Percentiles rank a stretch among this genome's conserved stretches.
Conservation (phyloP, 2,888 invertebrate genomes). For the Patella ulyssiponensis region DNA sequence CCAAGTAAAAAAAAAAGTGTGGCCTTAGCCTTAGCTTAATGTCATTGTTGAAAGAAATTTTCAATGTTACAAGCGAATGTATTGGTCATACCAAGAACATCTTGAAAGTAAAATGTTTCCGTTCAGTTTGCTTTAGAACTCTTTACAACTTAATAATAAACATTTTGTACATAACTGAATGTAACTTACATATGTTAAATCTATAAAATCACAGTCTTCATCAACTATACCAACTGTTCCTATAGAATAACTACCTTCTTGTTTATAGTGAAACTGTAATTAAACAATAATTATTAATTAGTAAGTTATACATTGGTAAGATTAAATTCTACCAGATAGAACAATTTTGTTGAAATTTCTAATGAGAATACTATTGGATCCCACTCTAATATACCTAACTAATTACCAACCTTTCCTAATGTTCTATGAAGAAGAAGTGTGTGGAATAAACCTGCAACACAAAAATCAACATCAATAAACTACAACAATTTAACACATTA, state of each 20-base stretch:
- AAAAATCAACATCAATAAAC: neutral
- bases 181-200: constrained; percentile 90
- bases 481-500: neutral
- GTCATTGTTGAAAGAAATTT: too few species aligned
- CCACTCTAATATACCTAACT: too few species aligned
- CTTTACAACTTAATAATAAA: too few species aligned
- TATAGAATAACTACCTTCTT: constrained; percentile 94
- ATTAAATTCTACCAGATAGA: too few species aligned
- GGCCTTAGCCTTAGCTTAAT: too few species aligned
- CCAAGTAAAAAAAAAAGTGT: too few species aligned
- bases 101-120: too few species aligned
- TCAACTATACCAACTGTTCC: constrained; percentile 96
- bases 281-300: neutral
- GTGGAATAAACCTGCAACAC: constrained; percentile 72
- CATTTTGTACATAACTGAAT: neutral
- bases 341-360: too few species aligned
- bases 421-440: constrained; percentile 74
- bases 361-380: neutral
- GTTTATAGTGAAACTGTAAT: constrained; percentile 86
- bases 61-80: too few species aligned
- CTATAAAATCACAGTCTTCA: constrained; percentile 97
- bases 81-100: too few species aligned
- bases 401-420: constrained; percentile 71
- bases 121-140: too few species aligned
- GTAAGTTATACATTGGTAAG: too few species aligned